phyloP scores from a whole-genome alignment of 2,113 vertebrate genomes.

The Labeo catla region DNA sequence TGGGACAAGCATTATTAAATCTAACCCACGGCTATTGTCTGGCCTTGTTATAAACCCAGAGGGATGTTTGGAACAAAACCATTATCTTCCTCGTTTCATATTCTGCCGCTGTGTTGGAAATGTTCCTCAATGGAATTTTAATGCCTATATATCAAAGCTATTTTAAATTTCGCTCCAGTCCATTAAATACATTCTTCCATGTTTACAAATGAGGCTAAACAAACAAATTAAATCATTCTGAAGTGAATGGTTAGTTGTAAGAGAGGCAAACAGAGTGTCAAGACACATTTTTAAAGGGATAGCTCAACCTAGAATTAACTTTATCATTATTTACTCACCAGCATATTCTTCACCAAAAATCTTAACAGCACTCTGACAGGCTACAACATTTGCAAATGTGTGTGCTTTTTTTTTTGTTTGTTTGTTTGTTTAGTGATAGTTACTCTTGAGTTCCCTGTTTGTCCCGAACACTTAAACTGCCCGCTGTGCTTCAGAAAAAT shows the following conservation, averaged over 20 bases:
- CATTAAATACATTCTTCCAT: slow-evolving; percentile 12
- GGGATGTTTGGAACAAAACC: slow-evolving; percentile 43
- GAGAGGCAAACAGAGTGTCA: not conserved
- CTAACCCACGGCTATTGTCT: slow-evolving; percentile 50
- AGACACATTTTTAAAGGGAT: not conserved
- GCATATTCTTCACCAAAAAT: not conserved
- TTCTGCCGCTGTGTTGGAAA: slow-evolving; percentile 1
- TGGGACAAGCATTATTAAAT: slow-evolving; percentile 40
- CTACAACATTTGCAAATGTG: no score
- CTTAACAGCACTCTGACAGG: not conserved
- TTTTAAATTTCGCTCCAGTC: slow-evolving; percentile 25
- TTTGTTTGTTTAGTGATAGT: no score
- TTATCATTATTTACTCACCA: not conserved
- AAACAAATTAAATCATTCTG: slow-evolving; percentile 25
- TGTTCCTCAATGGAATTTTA: slow-evolving; percentile 31
- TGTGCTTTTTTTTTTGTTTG: no score
- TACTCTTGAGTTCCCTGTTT: no score
- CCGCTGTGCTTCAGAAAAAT: no score
- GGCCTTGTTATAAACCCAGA: slow-evolving; percentile 49
- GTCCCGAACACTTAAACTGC: no score
- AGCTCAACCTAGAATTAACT: not conserved
- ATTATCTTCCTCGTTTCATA: slow-evolving; percentile 44
- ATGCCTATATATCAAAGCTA: slow-evolving; percentile 11
- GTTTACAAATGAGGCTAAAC: slow-evolving; percentile 25
- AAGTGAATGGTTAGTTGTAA: slow-evolving; percentile 10